Base-by-base conservation (phyloP, 2,113 vertebrate genomes). In the Chaetorhynchus papuensis region DNA sequence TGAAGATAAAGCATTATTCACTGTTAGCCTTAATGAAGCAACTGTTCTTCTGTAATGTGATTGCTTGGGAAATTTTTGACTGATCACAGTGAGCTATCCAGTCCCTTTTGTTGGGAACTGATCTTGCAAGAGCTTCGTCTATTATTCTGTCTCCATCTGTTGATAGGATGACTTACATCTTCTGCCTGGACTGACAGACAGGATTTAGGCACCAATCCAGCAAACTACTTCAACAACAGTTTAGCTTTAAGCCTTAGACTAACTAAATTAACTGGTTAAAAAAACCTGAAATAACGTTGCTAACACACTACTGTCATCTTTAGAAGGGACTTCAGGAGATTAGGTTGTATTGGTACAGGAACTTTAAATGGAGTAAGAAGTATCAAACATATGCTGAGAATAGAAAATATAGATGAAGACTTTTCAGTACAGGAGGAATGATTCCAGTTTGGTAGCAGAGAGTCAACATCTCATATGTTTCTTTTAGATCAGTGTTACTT, bases 141-240 rank as follows among this genome's bases (percentile, higher is more conserved):
- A 90, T 89, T 94, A 89, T 94, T 95, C 72, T 89, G 77, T 91
- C 89, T 95, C 91, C 94, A 91, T 94, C 86, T 95, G 89, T 89
- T 96, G 86, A 94, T 60, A 71, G 83, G 72, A 74, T 87, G 76
- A 92, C 47, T 94, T 97, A 84, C 12, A 41, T 95, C 72, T 94
- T 87, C 91, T 95, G 60, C 91, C 91, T 92, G 95, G 86, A 89
- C 68, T 91, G 86, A 72, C 91, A 94, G 95, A 94, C 85, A 87
- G 93, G 77, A 83, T 92, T 96, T 96, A 91, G 93, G 83, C 7
- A 4, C 72, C 83, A 94, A 30, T 92, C 91, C 91, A 93, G 86
- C 76, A 91, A 96, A 94, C 60, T 63, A 84, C 70, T 94, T 94
- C 81, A 92, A 83, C 30, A 74, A 42, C 68, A 83, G 60, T 92